A percentile compares a stretch with the other conserved stretches of the same genome.
Evolutionary conservation across 1,140 invertebrate species (phyloP).

Genomic region (Neuroterus valhalla): DNA sequence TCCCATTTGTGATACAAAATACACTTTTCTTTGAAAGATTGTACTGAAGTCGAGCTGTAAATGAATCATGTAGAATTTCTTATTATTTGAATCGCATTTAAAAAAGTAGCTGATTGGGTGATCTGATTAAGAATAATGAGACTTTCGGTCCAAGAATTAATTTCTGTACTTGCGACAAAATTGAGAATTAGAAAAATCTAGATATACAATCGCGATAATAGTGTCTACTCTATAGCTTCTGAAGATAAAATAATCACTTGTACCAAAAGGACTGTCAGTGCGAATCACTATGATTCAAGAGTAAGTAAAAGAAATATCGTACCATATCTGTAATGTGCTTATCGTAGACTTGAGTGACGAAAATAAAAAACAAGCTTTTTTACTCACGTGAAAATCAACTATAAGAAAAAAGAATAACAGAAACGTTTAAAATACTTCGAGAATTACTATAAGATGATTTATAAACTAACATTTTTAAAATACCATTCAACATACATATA

Average conservation of each 20-base stretch:
- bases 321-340: conserved; percentile 68
- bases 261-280: conserved; percentile 23
- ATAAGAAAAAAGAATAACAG: conserved; percentile 51
- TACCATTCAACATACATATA: conserved; percentile 49
- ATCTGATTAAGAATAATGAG: not conserved
- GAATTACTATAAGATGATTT: conserved; percentile 57
- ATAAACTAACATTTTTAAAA: conserved; percentile 65
- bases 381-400: conserved; percentile 53
- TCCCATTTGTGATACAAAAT: not conserved
- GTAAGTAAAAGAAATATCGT: conserved; percentile 35
- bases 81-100: conserved; percentile 4
- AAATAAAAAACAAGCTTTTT: conserved; percentile 60
- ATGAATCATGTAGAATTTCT: not conserved
- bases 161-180: conserved; percentile 21
- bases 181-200: conserved; percentile 15
- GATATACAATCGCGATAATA: conserved; percentile 11
- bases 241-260: conserved; percentile 24
- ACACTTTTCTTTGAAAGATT: not conserved
- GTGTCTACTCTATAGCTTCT: conserved; percentile 20
- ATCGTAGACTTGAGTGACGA: conserved; percentile 54
- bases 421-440: conserved; percentile 46
- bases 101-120: conserved; percentile 3
- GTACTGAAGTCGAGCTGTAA: not conserved
- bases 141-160: not conserved
- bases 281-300: conserved; percentile 22